phyloP scores from a whole-genome alignment of 1,140 invertebrate genomes.

The Macrocentrus cingulum region DNA sequence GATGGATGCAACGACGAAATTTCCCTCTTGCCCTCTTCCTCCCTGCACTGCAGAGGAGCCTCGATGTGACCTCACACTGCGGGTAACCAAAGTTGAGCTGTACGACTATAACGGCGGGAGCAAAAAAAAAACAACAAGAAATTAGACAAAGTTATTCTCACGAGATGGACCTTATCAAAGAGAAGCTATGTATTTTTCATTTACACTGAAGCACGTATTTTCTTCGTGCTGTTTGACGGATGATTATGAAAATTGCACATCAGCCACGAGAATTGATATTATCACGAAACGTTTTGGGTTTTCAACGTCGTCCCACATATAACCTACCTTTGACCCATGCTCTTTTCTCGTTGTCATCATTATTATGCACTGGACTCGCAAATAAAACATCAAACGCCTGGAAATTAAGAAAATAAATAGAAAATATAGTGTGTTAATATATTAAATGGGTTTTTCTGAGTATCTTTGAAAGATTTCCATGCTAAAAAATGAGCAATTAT shows the following conservation, averaged over 20 bases:
- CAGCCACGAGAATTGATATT: constrained; percentile 22
- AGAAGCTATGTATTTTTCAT: constrained; percentile 5
- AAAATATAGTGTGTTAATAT: no score
- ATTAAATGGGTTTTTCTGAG: neutral
- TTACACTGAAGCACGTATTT: neutral
- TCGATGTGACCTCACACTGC: constrained; percentile 9
- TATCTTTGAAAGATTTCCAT: neutral
- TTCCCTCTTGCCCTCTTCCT: neutral
- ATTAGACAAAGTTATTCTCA: constrained; percentile 19
- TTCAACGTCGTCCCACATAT: constrained; percentile 18
- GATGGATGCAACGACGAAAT: constrained; percentile 19
- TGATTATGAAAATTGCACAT: constrained; percentile 26
- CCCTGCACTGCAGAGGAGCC: neutral
- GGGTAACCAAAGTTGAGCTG: constrained; percentile 19
- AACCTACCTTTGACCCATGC: constrained; percentile 7
- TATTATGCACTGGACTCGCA: no score
- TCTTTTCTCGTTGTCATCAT: constrained; percentile 6
- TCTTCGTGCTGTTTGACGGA: constrained; percentile 15
- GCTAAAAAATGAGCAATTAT: neutral
- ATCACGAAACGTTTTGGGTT: constrained; percentile 24
- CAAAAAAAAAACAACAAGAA: constrained; percentile 9
- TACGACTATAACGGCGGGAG: neutral
- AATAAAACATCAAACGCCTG: no score
- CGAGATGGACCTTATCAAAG: constrained; percentile 10
- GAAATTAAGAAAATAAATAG: no score